Evolutionary conservation across 2,797 vertebrate genomes (phyloP).

Genomic region (Phrynocephalus guinanensis): DNA sequence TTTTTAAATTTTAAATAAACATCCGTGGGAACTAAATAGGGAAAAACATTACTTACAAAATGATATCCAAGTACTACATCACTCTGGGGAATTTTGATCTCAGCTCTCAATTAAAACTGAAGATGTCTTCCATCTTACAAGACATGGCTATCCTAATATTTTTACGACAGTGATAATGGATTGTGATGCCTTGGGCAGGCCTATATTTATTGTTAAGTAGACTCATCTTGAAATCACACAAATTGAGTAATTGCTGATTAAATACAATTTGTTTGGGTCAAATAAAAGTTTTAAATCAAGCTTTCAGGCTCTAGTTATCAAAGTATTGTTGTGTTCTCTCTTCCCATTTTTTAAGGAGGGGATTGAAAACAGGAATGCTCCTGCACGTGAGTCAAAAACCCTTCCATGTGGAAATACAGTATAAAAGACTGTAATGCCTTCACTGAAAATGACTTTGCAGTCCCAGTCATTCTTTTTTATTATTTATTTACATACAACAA

Average conservation of each 20-base stretch:
- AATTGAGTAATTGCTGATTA: slow-evolving; percentile 69
- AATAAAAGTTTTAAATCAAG: not conserved
- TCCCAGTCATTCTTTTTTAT: not conserved
- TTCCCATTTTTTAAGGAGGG: not conserved
- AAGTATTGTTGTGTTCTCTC: not conserved
- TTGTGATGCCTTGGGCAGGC: slow-evolving; percentile 64
- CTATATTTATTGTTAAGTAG: slow-evolving; percentile 69
- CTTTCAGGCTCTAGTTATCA: not conserved
- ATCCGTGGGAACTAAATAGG: not conserved
- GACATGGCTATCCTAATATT: slow-evolving; percentile 59
- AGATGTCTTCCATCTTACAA: not conserved
- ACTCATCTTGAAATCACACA: slow-evolving; percentile 66
- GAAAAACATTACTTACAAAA: not conserved
- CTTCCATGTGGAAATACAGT: not conserved
- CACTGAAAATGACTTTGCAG: not conserved
- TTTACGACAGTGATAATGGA: slow-evolving; percentile 69
- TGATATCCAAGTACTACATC: not conserved
- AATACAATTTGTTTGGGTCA: slow-evolving; percentile 15
- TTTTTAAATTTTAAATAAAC: not conserved
- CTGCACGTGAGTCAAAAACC: not conserved
- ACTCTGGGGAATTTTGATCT: not conserved
- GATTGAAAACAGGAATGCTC: not conserved
- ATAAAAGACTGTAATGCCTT: not conserved
- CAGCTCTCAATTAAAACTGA: slow-evolving; percentile 35
- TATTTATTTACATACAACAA: no score